Base-by-base conservation (phyloP, 1,140 invertebrate species). In the Popillia japonica region DNA sequence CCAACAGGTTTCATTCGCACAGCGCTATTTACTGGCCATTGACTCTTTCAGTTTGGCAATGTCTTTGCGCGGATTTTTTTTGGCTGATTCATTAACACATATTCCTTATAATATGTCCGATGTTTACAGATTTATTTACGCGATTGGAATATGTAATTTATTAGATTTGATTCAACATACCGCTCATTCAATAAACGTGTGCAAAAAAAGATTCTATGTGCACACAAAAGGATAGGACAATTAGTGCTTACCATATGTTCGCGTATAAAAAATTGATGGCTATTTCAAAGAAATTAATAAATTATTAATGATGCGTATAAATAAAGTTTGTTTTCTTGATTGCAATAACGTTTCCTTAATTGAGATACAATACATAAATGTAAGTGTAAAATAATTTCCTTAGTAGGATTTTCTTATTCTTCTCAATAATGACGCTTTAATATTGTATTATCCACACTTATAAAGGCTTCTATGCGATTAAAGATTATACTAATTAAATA, bases 11-110 rank as follows among this genome's bases (percentile, higher is more conserved):
- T 72, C 22, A 72, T 72, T 72, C 64, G 64, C 20, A 11, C 64
- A 22, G 64, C 34, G 22, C 64, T 72, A 72, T 72, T 72, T 72
- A 72, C 22, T 72, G 64, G 64, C 64, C 64, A 72, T 72, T 72
- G 64, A 72, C 64, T 72, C 27, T 72, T 72, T 72, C 64, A 22
- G 64, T 72, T 72, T 22, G 64, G 64, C 64, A 72, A 55, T 55
- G 48, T 55, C 48, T 55, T 14, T 55, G 48, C 48, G 48, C 48
- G 14, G 6, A 55, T 55, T 55, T 55, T 48, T 55, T 55, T 55
- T 17, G 14, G 1, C 0, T n/a, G 48, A 55, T 55, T 55, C 48
- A 55, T 55, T 55, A 55, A 55, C 48, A 55, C 48, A 55, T 55
- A 55, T 55, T 55, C 48, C 14, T 55, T 55, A 55, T 55, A 55